These are phyloP conservation scores for Leptinotarsa juncta DNA, from an alignment of 2,888 invertebrate species.

Conservation along the genomic window DNA sequence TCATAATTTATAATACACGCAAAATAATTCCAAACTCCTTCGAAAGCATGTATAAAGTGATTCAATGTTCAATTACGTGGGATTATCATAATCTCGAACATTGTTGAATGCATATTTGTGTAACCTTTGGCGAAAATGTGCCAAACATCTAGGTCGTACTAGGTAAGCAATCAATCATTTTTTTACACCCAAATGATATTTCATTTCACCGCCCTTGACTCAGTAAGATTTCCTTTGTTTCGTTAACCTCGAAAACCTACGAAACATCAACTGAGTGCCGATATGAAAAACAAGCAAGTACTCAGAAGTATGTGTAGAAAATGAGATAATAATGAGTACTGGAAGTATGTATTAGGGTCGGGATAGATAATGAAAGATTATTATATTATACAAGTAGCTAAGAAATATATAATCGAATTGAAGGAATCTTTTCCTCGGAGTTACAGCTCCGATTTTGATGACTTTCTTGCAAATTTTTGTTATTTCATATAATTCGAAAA, in stretches of 20 bases:
- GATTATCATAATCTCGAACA: slow-evolving; percentile 15
- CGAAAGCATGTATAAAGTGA: not conserved
- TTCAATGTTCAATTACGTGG: slow-evolving; percentile 5
- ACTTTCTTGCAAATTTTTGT: no score
- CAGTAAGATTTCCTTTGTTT: slow-evolving; percentile 18
- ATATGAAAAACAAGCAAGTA: not conserved
- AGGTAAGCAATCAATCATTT: slow-evolving; percentile 34
- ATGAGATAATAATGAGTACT: not conserved
- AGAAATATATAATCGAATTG: no score
- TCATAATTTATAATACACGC: no score
- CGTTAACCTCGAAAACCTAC: slow-evolving; percentile 10
- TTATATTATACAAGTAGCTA: no score
- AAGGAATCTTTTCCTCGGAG: no score
- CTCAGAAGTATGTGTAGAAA: not conserved
- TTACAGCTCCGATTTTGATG: no score
- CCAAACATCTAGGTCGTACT: slow-evolving; percentile 35
- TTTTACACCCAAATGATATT: slow-evolving; percentile 27
- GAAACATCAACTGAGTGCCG: not conserved
- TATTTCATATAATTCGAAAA: no score
- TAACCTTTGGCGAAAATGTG: slow-evolving; percentile 32
- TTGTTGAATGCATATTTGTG: slow-evolving; percentile 24
- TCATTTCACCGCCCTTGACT: slow-evolving; percentile 12
- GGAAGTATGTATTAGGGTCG: not conserved
- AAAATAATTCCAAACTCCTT: not conserved
- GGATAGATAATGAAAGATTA: no score